Conservation (phyloP, 2,797 vertebrate genomes). For the Cephalopachus bancanus region DNA sequence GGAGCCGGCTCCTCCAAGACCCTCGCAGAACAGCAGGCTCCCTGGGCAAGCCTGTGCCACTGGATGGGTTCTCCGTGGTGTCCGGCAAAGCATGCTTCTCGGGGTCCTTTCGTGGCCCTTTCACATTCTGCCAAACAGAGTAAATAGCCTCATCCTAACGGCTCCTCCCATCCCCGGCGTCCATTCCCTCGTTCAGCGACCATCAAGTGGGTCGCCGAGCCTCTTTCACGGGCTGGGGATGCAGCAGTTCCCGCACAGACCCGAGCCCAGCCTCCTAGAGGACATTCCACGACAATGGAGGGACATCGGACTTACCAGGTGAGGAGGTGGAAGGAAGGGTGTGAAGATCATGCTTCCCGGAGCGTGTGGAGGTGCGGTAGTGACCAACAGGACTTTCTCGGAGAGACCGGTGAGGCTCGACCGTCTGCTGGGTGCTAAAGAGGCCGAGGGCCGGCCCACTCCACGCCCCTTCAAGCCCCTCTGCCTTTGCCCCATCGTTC, state of each 20-base stretch:
- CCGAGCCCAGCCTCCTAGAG: not conserved
- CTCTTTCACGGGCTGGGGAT: not conserved
- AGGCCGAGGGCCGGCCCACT: not conserved
- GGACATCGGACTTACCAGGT: not conserved
- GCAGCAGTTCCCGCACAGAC: not conserved
- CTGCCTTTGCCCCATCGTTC: not conserved
- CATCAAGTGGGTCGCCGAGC: not conserved
- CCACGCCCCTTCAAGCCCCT: not conserved
- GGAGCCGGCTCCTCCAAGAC: not conserved
- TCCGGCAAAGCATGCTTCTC: not conserved
- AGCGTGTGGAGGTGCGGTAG: not conserved
- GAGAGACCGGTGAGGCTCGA: not conserved
- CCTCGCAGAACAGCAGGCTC: not conserved
- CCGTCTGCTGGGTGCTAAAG: not conserved
- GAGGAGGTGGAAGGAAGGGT: not conserved
- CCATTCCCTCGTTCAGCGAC: not conserved
- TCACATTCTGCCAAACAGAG: not conserved
- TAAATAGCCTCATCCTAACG: not conserved
- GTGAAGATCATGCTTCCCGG: not conserved
- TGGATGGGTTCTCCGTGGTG: not conserved
- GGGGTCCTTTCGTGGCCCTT: not conserved
- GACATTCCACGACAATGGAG: not conserved
- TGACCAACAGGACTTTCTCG: not conserved
- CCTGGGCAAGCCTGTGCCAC: not conserved
- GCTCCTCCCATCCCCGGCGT: no score